Percentiles rank a stretch among this genome's conserved stretches.
phyloP scores from a whole-genome alignment of 1,140 invertebrate species.

The Cydia strobilella region DNA sequence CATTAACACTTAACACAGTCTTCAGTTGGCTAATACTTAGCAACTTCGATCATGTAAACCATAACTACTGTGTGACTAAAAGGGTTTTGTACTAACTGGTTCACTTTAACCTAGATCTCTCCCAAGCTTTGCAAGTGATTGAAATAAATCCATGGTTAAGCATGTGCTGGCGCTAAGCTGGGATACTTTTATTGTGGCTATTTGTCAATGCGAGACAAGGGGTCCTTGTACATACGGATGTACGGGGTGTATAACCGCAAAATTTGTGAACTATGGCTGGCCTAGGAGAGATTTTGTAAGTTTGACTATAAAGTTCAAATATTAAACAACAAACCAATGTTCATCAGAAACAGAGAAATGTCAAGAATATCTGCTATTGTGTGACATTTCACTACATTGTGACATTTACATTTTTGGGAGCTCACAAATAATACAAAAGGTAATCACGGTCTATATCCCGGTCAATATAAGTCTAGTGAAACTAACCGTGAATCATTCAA shows the following conservation, averaged over 20 bases:
- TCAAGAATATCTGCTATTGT: too few species aligned
- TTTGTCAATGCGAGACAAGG: slow-evolving; percentile 20
- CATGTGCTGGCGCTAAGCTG: slow-evolving; percentile 7
- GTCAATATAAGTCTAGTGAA: too few species aligned
- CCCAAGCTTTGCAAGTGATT: background rate
- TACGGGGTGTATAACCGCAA: background rate
- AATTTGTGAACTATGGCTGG: background rate
- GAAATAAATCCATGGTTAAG: background rate
- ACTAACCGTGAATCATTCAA: too few species aligned
- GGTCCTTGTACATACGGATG: background rate
- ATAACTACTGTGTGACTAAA: too few species aligned
- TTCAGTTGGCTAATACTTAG: too few species aligned
- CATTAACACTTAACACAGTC: too few species aligned
- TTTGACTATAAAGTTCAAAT: background rate
- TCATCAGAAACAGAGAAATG: too few species aligned
- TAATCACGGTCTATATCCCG: too few species aligned
- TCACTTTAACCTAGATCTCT: background rate
- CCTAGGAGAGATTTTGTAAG: background rate
- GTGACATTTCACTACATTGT: too few species aligned
- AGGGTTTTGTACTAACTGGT: background rate
- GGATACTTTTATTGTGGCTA: slow-evolving; percentile 27
- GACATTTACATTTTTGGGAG: too few species aligned
- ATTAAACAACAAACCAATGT: too few species aligned
- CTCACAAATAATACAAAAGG: too few species aligned
- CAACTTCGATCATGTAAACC: background rate